phyloP scores from a whole-genome alignment of 2,797 vertebrate genomes.

The Atherinosoma microstoma region DNA sequence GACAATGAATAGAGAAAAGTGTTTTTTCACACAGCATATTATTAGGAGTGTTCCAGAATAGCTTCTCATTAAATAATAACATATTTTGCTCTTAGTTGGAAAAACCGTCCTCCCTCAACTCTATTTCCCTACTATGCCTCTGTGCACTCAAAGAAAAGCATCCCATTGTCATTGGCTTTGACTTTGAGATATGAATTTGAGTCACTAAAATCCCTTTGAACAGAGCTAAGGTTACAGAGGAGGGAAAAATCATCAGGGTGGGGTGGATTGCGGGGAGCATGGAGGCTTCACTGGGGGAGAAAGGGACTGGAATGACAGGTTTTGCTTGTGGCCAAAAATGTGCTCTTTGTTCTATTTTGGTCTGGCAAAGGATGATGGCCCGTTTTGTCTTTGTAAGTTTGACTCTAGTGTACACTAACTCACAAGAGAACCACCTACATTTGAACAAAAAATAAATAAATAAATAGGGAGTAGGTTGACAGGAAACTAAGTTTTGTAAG shows the following conservation, averaged over 20 bases:
- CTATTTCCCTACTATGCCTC: not conserved
- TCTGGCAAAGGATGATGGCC: conserved; percentile 52
- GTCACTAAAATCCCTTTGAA: conserved; percentile 55
- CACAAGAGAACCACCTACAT: conserved; percentile 39
- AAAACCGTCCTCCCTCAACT: not conserved
- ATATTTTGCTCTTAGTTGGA: conserved; percentile 51
- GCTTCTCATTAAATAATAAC: conserved; percentile 51
- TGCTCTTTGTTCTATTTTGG: conserved; percentile 73
- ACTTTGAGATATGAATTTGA: conserved; percentile 43
- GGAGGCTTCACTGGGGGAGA: conserved; percentile 36
- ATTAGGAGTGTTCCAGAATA: conserved; percentile 22
- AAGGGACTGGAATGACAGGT: conserved; percentile 52
- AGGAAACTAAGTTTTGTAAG: conserved; percentile 39
- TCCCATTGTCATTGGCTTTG: conserved; percentile 30
- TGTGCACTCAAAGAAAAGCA: conserved; percentile 23
- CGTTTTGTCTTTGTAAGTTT: conserved; percentile 49
- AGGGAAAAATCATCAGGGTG: not conserved
- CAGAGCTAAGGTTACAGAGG: conserved; percentile 57
- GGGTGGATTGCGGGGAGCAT: conserved; percentile 12
- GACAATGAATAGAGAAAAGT: not conserved
- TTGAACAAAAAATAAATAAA: conserved; percentile 16
- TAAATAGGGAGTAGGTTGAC: conserved; percentile 28
- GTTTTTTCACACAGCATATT: conserved; percentile 6
- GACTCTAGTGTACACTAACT: conserved; percentile 49
- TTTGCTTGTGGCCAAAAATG: conserved; percentile 68